Conservation (phyloP, 2,888 invertebrate species). For the Ormyrus nitidulus region DNA sequence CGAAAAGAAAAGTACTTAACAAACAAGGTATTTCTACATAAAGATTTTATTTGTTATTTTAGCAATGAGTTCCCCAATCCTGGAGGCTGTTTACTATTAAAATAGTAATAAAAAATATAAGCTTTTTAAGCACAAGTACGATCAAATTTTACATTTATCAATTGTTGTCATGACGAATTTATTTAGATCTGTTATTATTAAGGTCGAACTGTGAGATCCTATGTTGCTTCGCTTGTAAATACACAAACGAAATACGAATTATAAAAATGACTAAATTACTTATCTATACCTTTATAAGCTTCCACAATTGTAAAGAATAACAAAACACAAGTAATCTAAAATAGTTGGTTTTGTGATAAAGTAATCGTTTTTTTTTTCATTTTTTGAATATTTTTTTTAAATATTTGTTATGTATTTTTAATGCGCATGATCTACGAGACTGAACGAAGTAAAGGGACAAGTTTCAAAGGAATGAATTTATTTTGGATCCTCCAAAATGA, state of each 20-base stretch:
- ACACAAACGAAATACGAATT: constrained; percentile 43
- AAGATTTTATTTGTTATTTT: constrained; percentile 49
- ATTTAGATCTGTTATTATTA: constrained; percentile 57
- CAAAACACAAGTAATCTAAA: constrained; percentile 5
- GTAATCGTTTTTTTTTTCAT: constrained; percentile 10
- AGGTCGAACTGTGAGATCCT: constrained; percentile 31
- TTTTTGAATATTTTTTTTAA: constrained; percentile 21
- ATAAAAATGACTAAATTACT: constrained; percentile 36
- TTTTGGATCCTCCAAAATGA: background rate
- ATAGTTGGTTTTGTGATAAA: constrained; percentile 10
- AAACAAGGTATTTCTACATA: constrained; percentile 34
- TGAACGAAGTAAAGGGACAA: constrained; percentile 32
- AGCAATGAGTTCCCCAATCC: constrained; percentile 18
- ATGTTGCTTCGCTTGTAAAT: constrained; percentile 54
- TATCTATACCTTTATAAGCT: constrained; percentile 16
- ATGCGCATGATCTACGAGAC: constrained; percentile 24
- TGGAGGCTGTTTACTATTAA: constrained; percentile 27
- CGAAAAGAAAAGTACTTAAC: constrained; percentile 53
- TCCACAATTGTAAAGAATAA: constrained; percentile 11
- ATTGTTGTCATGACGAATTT: constrained; percentile 55
- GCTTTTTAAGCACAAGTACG: constrained; percentile 31
- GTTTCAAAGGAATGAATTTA: constrained; percentile 4
- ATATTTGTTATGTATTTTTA: constrained; percentile 30
- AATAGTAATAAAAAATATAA: constrained; percentile 12
- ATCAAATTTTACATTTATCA: constrained; percentile 49